Evolutionary conservation across 2,888 invertebrate species (phyloP).

Genomic region (Macrosoma leucophasiata): DNA sequence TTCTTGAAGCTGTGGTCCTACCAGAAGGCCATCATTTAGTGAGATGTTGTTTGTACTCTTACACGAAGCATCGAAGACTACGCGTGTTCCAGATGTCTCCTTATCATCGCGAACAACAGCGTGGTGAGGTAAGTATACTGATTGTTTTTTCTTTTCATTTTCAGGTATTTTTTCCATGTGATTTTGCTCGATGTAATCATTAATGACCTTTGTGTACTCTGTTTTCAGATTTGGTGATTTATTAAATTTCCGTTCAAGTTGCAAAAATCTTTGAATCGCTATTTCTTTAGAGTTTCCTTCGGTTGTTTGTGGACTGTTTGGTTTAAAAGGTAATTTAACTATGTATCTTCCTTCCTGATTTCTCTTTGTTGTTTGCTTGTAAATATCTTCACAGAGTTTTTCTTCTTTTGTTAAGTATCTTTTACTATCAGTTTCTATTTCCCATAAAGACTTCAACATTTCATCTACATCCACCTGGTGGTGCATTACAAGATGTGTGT

Average conservation of each 20-base stretch:
- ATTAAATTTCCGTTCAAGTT: slow-evolving; percentile 18
- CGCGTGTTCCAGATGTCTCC: slow-evolving; percentile 25
- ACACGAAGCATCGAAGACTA: slow-evolving; percentile 27
- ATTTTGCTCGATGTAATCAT: slow-evolving; percentile 24
- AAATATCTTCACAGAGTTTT: slow-evolving; percentile 22
- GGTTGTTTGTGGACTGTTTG: slow-evolving; percentile 6
- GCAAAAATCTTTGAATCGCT: slow-evolving; percentile 20
- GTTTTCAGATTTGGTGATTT: slow-evolving; percentile 10
- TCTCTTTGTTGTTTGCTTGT: slow-evolving; percentile 13
- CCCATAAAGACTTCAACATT: too few species aligned
- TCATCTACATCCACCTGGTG: too few species aligned
- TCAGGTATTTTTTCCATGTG: slow-evolving; percentile 18
- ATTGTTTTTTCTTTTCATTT: slow-evolving; percentile 5
- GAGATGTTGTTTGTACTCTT: too few species aligned
- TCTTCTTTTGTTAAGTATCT: slow-evolving; percentile 23
- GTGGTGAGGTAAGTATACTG: slow-evolving; percentile 26
- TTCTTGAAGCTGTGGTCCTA: slow-evolving; percentile 27
- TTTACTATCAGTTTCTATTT: too few species aligned
- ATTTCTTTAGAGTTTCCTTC: slow-evolving; percentile 21
- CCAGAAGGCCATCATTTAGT: slow-evolving; percentile 25
- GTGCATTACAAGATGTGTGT: too few species aligned
- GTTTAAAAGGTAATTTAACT: slow-evolving; percentile 21
- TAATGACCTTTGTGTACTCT: slow-evolving; percentile 20
- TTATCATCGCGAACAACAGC: slow-evolving; percentile 27
- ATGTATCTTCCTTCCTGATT: slow-evolving; percentile 19